phyloP scores from a whole-genome alignment of 2,113 vertebrate species.

The Lycaon pictus region DNA sequence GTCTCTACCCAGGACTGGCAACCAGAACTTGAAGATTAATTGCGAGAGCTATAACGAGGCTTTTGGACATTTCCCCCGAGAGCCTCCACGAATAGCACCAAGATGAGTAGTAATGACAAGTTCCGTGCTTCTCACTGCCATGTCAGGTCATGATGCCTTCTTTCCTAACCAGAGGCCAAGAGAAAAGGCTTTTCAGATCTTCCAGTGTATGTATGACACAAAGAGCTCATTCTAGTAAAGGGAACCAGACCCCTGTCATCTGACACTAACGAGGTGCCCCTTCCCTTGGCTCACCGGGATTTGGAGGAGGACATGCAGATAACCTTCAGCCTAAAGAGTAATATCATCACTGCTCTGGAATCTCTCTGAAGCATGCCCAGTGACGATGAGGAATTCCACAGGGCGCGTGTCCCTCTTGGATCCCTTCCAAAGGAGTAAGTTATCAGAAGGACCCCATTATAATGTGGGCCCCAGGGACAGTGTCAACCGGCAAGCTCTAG shows the following conservation, averaged over 20 bases:
- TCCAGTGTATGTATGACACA: not conserved
- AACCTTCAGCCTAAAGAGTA: slow-evolving; percentile 56
- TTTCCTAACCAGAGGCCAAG: slow-evolving; percentile 58
- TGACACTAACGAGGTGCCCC: slow-evolving; percentile 16
- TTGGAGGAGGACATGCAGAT: slow-evolving; percentile 50
- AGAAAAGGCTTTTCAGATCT: slow-evolving; percentile 44
- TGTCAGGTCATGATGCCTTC: slow-evolving; percentile 16
- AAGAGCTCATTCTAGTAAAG: slow-evolving; percentile 31
- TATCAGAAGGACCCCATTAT: slow-evolving; percentile 40
- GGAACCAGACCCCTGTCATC: slow-evolving; percentile 57
- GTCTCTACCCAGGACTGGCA: slow-evolving; percentile 53
- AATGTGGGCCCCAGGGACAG: not conserved
- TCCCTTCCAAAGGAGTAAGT: slow-evolving; percentile 55
- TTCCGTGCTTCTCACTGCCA: not conserved
- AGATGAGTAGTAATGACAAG: not conserved
- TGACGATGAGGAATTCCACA: slow-evolving; percentile 55
- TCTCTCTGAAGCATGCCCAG: slow-evolving; percentile 32
- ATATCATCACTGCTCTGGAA: slow-evolving; percentile 48
- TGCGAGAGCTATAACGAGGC: slow-evolving; percentile 46
- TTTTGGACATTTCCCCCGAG: not conserved
- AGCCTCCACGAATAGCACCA: slow-evolving; percentile 44
- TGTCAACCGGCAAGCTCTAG: not conserved
- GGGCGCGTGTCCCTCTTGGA: slow-evolving; percentile 51
- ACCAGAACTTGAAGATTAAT: slow-evolving; percentile 67
- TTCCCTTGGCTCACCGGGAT: not conserved